Base-by-base conservation (phyloP, 2,797 vertebrate species). In the Artibeus jamaicensis region DNA sequence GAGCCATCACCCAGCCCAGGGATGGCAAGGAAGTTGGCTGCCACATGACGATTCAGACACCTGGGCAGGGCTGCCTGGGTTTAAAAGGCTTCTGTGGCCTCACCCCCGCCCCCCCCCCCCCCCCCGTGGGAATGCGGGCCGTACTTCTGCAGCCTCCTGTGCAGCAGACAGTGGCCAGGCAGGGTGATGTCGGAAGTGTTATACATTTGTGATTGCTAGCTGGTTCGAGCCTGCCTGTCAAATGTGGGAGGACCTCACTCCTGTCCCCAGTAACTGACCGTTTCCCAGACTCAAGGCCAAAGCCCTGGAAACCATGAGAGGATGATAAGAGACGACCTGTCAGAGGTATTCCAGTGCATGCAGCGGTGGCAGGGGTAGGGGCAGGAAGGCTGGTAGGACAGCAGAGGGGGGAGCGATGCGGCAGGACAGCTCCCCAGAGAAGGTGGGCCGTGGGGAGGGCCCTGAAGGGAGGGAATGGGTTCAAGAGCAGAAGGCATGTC, bases 261-360 rank as follows among this genome's bases (percentile, higher is more conserved):
- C 67, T 67, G 18, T 71, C 84, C n/a, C 50, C 42, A 59, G 65
- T 42, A 65, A 24, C n/a, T 15, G 55, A 34, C 16, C 34, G 46
- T 82, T 55, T 76, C 26, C 53, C 46, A 94, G 89, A 57, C 55
- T 86, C 82, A 90, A 95, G 74, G 85, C 71, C 85, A 70, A 82
- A 85, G 78, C 50, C 48, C 48, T 32, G 48, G 86, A 76, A 86
- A 76, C 14, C 32, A 26, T 29, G 24, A 44, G 34, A 93, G 88
- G 79, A 79, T 16, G 46, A 42, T 12, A 57, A 48, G 50, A 73
- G 76, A 62, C 3, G 21, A 44, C 24, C 15, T 65, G 65, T n/a
- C 71, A 37, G 55, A 65, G 34, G 34, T 42, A 24, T 53, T 6
- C 16, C 15, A 32, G 19, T 9, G 32, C 24, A 2, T 1, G 2